phyloP scores from a whole-genome alignment of 1,140 invertebrate genomes.

The Apolygus lucorum region DNA sequence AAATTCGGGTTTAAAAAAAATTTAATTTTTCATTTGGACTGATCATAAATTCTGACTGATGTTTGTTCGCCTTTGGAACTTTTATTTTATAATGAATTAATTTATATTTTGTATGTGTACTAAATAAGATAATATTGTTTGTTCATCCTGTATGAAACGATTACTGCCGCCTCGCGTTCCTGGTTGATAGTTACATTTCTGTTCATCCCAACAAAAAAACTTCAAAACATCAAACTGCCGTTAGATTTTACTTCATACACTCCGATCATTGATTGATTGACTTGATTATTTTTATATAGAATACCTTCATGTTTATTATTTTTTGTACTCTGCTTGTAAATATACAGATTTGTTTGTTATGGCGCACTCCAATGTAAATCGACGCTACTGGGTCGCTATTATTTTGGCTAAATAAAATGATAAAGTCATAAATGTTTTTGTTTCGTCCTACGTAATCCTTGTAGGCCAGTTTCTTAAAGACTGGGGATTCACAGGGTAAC shows the following conservation, averaged over 20 bases:
- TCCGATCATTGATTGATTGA: too few relatives aligned
- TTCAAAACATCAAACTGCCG: slow-evolving; percentile 13
- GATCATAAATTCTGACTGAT: slow-evolving; percentile 20
- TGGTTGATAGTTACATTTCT: background rate
- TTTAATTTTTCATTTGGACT: slow-evolving; percentile 13
- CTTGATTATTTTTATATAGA: too few relatives aligned
- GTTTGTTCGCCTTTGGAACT: slow-evolving; percentile 13
- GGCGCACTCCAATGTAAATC: slow-evolving; percentile 18
- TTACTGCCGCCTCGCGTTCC: slow-evolving; percentile 8
- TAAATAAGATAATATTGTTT: background rate
- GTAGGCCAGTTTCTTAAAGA: too few relatives aligned
- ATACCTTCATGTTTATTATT: too few relatives aligned
- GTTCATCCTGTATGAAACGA: background rate
- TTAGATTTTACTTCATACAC: slow-evolving; percentile 12
- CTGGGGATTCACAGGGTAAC: too few relatives aligned
- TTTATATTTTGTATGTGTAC: background rate
- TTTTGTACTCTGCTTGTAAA: slow-evolving; percentile 17
- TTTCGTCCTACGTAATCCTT: too few relatives aligned
- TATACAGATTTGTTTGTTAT: slow-evolving; percentile 17
- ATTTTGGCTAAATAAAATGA: slow-evolving; percentile 19
- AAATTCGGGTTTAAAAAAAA: background rate
- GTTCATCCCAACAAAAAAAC: background rate
- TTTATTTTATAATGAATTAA: background rate
- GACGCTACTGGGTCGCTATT: slow-evolving; percentile 19
- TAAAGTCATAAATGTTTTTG: slow-evolving; percentile 8